Evolutionary conservation across 1,140 invertebrate genomes (phyloP).

Genomic region (Scaptodrosophila lebanonensis): DNA sequence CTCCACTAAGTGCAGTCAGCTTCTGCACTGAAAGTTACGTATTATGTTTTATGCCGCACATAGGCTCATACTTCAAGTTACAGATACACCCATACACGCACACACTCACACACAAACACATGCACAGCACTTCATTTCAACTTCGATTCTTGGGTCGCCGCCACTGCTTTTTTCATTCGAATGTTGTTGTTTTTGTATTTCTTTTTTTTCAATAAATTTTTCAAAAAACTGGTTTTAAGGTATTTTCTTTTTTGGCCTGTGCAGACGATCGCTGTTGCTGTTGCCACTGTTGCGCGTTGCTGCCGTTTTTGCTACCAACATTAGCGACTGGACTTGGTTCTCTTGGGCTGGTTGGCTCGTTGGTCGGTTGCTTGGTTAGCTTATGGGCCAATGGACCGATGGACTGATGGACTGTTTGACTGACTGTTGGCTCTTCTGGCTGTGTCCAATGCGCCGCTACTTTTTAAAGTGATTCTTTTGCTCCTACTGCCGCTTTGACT

Average conservation of each 20-base stretch:
- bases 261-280: constrained; percentile 36
- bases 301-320: constrained; percentile 53
- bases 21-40: constrained; percentile 60
- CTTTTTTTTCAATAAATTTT: constrained; percentile 65
- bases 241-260: constrained; percentile 63
- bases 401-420: too few relatives aligned
- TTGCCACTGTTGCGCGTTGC: constrained; percentile 48
- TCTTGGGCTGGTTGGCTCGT: too few relatives aligned
- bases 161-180: too few relatives aligned
- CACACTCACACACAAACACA: background rate
- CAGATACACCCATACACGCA: constrained; percentile 19
- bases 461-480: constrained; percentile 62
- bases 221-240: constrained; percentile 76
- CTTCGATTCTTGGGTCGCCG: constrained; percentile 59
- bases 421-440: constrained; percentile 25
- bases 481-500: constrained; percentile 53
- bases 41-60: constrained; percentile 36
- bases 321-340: constrained; percentile 61
- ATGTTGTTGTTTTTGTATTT: constrained; percentile 25
- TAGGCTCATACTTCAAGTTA: constrained; percentile 10
- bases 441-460: background rate
- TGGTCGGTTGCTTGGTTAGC: too few relatives aligned
- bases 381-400: too few relatives aligned
- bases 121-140: constrained; percentile 62
- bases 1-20: constrained; percentile 66